Evolutionary conservation across 2,797 vertebrate species (phyloP).

Genomic region (Delichon dasypus): DNA sequence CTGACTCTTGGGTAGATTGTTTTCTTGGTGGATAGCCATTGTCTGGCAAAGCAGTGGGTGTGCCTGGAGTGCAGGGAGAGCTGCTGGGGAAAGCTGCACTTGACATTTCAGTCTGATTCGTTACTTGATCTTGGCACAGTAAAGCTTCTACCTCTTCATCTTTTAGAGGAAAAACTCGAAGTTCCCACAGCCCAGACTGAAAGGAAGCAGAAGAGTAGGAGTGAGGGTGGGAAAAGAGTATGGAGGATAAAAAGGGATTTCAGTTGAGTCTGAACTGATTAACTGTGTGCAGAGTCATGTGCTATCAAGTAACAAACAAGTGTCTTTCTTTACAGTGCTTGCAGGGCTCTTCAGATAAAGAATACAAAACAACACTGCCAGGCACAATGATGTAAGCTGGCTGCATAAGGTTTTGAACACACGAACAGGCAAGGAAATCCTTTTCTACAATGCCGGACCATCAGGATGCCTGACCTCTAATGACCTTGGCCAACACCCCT

Average conservation of each 20-base stretch:
- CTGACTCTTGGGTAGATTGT: conserved; percentile 51
- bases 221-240: neutral
- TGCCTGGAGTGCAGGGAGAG: conserved; percentile 17
- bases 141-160: conserved; percentile 74
- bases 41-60: conserved; percentile 32
- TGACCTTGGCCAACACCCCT: neutral
- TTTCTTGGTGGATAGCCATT: conserved; percentile 37
- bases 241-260: neutral
- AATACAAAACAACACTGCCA: neutral
- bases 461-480: neutral
- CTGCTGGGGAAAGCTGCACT: conserved; percentile 38
- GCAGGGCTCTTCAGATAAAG: conserved; percentile 20
- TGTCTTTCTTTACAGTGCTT: neutral
- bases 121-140: conserved; percentile 62
- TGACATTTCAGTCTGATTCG: conserved; percentile 50
- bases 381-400: neutral
- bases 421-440: neutral
- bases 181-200: conserved; percentile 79
- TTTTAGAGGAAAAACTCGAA: conserved; percentile 78
- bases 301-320: neutral
- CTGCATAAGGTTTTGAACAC: neutral
- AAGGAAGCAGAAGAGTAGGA: conserved; percentile 47
- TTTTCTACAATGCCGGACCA: neutral
- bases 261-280: conserved; percentile 32
- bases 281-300: neutral